Conservation (phyloP, 2,797 vertebrate species). For the Melanitta fusca region DNA sequence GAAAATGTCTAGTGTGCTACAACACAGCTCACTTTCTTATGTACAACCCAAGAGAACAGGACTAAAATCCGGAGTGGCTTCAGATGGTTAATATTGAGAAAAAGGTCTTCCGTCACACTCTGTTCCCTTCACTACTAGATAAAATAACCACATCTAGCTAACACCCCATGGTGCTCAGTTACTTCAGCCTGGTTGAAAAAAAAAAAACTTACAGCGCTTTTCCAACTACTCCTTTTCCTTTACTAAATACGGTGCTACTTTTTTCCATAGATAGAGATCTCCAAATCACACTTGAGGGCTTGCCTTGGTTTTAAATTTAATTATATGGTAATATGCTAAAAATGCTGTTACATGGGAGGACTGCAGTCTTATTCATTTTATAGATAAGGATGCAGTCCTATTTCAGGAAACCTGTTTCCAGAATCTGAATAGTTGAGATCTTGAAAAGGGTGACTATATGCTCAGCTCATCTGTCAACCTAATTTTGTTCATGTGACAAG, state of each 20-base stretch:
- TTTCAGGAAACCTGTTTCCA: constrained; percentile 1
- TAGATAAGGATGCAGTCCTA: background rate
- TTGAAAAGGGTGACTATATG: background rate
- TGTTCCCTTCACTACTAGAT: background rate
- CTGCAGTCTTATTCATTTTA: background rate
- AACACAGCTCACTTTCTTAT: background rate
- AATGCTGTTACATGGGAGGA: constrained; percentile 20
- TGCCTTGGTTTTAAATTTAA: constrained; percentile 23
- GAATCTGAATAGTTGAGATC: background rate
- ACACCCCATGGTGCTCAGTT: background rate
- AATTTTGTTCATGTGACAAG: background rate
- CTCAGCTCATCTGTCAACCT: constrained; percentile 3
- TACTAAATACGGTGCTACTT: background rate
- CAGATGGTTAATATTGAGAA: background rate
- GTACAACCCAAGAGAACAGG: background rate
- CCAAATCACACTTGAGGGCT: background rate
- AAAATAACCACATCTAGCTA: background rate
- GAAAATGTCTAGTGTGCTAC: background rate
- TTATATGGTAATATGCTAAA: constrained; percentile 26
- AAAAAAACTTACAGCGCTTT: background rate
- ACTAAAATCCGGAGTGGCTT: background rate
- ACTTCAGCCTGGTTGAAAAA: background rate
- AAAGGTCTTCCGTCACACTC: background rate
- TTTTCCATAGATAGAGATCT: background rate
- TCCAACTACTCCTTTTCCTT: background rate